Evolutionary conservation across 2,888 invertebrate species (phyloP), one percentile per base, ranked within the genome.

Genomic region (Cephus pulcher): DNA sequence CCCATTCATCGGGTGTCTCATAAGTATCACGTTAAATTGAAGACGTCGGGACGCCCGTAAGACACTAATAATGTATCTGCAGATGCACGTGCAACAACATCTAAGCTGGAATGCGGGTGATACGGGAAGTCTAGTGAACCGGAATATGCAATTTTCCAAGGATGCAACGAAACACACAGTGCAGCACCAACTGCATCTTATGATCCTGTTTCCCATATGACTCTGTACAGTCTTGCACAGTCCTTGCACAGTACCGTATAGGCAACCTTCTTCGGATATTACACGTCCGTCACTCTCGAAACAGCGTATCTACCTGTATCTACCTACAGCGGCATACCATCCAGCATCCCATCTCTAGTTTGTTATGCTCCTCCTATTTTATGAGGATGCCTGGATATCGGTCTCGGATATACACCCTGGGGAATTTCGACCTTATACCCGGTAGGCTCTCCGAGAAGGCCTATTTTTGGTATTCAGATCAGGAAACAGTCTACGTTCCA

Each of bases 231-330:
- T 37, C 37, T 12, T 37, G 37, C 37, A 37, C 12, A 37, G 37
- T 37, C 37, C 37, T 37, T 0, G 37, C 15, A 15, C 4, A 6
- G 70, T 70, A 3, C 70, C 73, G 74, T 73, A 30, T 73, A 30
- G 76, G 69, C 69, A 70, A 69, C 77, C 74, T 77, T 77, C 77
- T 74, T 69, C 35, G 30, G 74, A 74, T 75, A 74, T 77, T 77
- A 68, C 77, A 35, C 69, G 74, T 74, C 76, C 73, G 76, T 73
- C 73, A 33, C 37, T 68, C 30, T 34, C 12, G 70, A 70, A 33
- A 32, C n/a, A 33, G 32, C 70, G 70, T 30, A 70, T 11, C 70
- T 4, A 35, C n/a, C 34, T 35, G 23, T 6, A 15, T 40, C 15
- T 40, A 15, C 6, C 40, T 15, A 40, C 6, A 37, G 30, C 34